Percentiles rank a stretch among this genome's conserved stretches.
Conservation (phyloP, 2,113 vertebrate species). For the Myrmophylax atrothorax region DNA sequence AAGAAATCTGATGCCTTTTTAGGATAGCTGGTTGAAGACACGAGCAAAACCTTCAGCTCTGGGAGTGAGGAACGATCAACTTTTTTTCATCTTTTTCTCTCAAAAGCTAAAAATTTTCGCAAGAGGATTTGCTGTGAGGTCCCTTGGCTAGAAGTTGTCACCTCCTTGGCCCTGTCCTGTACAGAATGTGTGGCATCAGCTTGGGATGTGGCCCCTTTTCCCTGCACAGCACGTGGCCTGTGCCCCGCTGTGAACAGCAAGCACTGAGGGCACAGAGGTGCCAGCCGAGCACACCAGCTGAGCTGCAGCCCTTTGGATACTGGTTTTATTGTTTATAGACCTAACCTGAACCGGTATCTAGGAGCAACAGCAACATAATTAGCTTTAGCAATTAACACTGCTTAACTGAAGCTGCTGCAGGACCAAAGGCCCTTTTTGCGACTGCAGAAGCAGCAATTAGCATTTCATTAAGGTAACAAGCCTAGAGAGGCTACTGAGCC, state of each 20-base stretch:
- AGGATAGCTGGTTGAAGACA: not conserved
- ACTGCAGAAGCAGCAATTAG: slow-evolving; percentile 48
- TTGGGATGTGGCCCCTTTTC: not conserved
- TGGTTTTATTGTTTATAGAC: not conserved
- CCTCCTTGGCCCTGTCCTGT: not conserved
- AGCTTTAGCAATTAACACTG: slow-evolving; percentile 44
- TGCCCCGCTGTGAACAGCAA: not conserved
- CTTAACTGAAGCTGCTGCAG: slow-evolving; percentile 35
- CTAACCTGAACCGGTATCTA: slow-evolving; percentile 34
- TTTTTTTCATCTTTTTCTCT: not conserved
- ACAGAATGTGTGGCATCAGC: not conserved
- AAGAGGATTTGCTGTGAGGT: not conserved
- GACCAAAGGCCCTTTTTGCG: slow-evolving; percentile 43
- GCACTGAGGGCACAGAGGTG: rapidly evolving
- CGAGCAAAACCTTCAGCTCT: not conserved
- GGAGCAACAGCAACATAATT: slow-evolving; percentile 51
- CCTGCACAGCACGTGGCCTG: not conserved
- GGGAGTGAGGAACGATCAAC: not conserved
- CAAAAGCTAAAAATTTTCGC: not conserved
- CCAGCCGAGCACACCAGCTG: not conserved
- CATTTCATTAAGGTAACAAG: slow-evolving; percentile 41
- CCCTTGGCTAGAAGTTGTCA: not conserved
- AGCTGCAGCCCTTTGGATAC: not conserved
- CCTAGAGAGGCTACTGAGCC: not conserved
- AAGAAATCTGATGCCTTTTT: not conserved